Evolutionary conservation across 1,140 invertebrate genomes (phyloP).

Genomic region (Araneus ventricosus): DNA sequence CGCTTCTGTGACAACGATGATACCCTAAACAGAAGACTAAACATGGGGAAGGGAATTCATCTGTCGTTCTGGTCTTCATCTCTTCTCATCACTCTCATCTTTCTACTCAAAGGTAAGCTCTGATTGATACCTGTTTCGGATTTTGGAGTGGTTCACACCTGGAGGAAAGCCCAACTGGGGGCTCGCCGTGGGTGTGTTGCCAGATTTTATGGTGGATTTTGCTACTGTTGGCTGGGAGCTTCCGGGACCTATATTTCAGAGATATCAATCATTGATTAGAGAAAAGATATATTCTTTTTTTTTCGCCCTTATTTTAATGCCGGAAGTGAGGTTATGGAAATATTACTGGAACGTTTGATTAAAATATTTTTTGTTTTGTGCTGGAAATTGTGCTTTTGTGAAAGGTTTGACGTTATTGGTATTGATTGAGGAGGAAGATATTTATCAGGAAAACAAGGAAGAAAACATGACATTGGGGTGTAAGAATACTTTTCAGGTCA

Average conservation of each 20-base stretch:
- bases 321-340: no score
- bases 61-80: not conserved
- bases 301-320: no score
- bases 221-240: not conserved
- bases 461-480: no score
- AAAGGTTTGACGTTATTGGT: no score
- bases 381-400: no score
- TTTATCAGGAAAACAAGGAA: no score
- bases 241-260: slow-evolving; percentile 8
- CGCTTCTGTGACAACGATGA: not conserved
- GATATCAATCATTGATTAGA: not conserved
- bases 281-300: no score
- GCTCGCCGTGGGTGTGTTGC: not conserved
- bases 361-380: no score
- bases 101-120: not conserved
- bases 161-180: not conserved
- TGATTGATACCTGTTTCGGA: not conserved
- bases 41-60: not conserved
- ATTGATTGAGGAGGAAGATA: no score
- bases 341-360: no score
- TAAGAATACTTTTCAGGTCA: no score
- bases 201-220: not conserved
- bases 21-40: not conserved
- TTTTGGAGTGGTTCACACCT: not conserved
- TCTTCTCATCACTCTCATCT: not conserved